phyloP scores from a whole-genome alignment of 2,888 invertebrate species.

The Pemphredon lugubris region DNA sequence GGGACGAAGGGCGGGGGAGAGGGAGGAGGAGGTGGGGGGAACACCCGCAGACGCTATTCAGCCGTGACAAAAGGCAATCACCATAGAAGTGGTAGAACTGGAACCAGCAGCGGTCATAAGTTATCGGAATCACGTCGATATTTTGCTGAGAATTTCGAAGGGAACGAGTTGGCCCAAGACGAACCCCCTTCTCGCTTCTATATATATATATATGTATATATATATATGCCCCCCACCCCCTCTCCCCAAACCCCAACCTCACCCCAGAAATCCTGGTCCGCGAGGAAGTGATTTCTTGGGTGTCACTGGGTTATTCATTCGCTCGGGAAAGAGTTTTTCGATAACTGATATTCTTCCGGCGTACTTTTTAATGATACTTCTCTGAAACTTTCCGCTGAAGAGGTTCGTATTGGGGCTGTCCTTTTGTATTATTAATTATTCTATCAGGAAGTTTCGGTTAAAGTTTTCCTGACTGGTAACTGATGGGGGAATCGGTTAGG shows the following conservation, averaged over 20 bases:
- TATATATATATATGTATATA: not conserved
- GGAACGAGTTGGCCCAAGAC: slow-evolving; percentile 20
- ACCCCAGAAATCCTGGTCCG: too few species aligned
- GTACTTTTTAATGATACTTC: too few species aligned
- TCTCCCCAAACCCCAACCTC: too few species aligned
- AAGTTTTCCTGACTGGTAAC: too few species aligned
- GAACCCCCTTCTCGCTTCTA: not conserved
- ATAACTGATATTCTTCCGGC: too few species aligned
- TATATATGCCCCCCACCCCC: too few species aligned
- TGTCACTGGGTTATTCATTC: slow-evolving; percentile 10
- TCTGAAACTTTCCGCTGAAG: too few species aligned
- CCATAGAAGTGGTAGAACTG: slow-evolving; percentile 70
- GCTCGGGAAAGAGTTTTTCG: not conserved
- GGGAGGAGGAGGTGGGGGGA: slow-evolving; percentile 17
- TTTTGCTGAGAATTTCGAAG: slow-evolving; percentile 60
- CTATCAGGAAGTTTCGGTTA: too few species aligned
- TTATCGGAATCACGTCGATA: slow-evolving; percentile 73
- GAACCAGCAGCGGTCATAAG: slow-evolving; percentile 69
- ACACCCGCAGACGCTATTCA: slow-evolving; percentile 65
- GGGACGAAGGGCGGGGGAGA: slow-evolving; percentile 12
- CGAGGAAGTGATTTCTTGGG: slow-evolving; percentile 19
- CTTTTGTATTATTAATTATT: too few species aligned
- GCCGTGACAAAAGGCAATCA: slow-evolving; percentile 77
- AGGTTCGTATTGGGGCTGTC: too few species aligned
- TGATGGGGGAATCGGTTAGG: too few species aligned